A percentile compares a stretch with the other conserved stretches of the same genome.
phyloP scores from a whole-genome alignment of 2,888 invertebrate genomes.

The Drosophila differens region DNA sequence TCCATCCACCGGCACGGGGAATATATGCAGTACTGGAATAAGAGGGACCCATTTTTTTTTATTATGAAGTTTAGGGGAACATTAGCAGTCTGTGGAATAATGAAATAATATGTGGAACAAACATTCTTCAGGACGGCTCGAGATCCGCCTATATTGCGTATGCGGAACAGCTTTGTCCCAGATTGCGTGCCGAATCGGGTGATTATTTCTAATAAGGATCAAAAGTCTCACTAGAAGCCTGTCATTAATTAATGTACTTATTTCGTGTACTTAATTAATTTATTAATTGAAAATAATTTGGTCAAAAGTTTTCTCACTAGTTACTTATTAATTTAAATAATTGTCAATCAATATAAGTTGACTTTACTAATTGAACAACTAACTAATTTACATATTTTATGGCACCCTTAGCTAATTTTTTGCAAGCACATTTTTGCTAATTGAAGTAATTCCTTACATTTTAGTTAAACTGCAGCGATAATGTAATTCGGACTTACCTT shows the following conservation, averaged over 20 bases:
- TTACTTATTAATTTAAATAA: neutral
- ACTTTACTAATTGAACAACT: neutral
- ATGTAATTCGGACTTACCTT: constrained; percentile 41
- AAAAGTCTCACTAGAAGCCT: neutral
- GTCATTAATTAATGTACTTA: neutral
- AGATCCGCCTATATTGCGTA: neutral
- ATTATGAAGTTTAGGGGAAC: neutral
- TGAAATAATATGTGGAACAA: neutral
- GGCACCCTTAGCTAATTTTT: neutral
- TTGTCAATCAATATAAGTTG: neutral
- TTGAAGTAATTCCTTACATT: neutral
- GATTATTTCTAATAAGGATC: neutral
- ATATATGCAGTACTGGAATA: constrained; percentile 90
- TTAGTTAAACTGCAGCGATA: neutral
- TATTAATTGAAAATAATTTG: neutral
- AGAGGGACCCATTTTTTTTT: neutral
- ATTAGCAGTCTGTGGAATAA: neutral
- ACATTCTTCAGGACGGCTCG: neutral
- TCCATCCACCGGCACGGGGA: constrained; percentile 93
- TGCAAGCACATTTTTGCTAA: neutral
- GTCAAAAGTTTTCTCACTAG: neutral
- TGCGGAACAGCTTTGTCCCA: neutral
- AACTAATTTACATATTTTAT: neutral
- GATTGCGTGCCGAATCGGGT: neutral
- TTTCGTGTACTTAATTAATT: neutral